phyloP scores from a whole-genome alignment of 30 jellyfish, hydroid and myxozoan species.

The Aurelia coerulea region DNA sequence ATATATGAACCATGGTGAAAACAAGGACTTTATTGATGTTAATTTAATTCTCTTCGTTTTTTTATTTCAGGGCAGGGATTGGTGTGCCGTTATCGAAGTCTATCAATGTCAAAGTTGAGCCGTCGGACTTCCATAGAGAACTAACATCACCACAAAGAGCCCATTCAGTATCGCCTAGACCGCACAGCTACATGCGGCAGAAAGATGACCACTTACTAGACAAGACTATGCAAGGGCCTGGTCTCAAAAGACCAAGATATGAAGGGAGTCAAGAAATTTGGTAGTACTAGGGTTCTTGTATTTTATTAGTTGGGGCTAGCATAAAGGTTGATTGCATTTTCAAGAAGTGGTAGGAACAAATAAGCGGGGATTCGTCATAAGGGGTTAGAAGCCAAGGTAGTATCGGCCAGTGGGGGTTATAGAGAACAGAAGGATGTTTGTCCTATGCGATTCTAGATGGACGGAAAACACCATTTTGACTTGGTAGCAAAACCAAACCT shows the following conservation, averaged over 20 bases:
- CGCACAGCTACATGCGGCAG: constrained; percentile 66
- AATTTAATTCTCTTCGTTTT: background rate
- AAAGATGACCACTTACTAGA: constrained; percentile 69
- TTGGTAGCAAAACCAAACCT: no score
- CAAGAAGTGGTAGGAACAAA: no score
- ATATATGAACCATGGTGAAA: no score
- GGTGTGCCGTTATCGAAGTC: constrained; percentile 72
- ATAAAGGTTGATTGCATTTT: background rate
- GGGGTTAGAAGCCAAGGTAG: no score
- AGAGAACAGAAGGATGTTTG: no score
- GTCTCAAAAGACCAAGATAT: constrained; percentile 57
- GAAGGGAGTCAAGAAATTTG: constrained; percentile 62
- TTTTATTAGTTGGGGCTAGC: constrained; percentile 11
- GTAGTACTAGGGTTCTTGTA: constrained; percentile 40
- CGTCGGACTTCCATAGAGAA: constrained; percentile 92
- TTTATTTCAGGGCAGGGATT: constrained; percentile 38
- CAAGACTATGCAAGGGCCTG: constrained; percentile 61
- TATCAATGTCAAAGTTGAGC: constrained; percentile 85
- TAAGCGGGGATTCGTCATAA: no score
- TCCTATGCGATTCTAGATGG: no score
- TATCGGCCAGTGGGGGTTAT: no score
- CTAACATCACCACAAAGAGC: constrained; percentile 90
- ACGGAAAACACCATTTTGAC: no score
- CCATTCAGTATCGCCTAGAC: constrained; percentile 86
- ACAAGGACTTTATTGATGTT: no score